Evolutionary conservation across 2,888 invertebrate genomes (phyloP).

Genomic region (Urechis unicinctus): DNA sequence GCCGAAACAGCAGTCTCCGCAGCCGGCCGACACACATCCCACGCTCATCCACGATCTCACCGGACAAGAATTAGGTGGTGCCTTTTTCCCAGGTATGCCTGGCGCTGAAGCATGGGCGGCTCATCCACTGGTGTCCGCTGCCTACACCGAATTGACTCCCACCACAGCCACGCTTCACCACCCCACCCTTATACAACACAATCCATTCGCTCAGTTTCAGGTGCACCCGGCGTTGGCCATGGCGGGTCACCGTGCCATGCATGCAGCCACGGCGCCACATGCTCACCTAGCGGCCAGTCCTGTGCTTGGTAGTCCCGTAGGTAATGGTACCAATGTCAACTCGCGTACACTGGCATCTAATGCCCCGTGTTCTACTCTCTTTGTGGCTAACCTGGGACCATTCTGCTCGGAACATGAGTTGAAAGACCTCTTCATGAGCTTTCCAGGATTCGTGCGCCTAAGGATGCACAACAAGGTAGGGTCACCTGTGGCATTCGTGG

Average conservation of each 20-base stretch:
- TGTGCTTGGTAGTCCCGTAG: constrained; percentile 81
- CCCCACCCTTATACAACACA: constrained; percentile 53
- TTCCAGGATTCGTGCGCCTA: constrained; percentile 96
- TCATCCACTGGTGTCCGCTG: constrained; percentile 58
- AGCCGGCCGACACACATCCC: no score
- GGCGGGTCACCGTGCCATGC: no score
- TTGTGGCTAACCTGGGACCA: constrained; percentile 96
- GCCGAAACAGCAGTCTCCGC: no score
- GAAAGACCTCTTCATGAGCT: constrained; percentile 96
- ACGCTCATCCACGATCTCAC: no score
- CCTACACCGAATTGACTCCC: constrained; percentile 57
- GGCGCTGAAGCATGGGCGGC: constrained; percentile 88
- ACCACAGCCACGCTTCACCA: no score
- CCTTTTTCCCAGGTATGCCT: no score
- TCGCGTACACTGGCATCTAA: no score
- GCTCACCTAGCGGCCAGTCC: no score
- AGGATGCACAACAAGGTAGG: constrained; percentile 75
- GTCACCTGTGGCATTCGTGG: constrained; percentile 95
- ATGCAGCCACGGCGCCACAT: constrained; percentile 68
- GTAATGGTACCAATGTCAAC: no score
- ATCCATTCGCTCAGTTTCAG: no score
- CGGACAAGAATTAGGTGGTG: constrained; percentile 72
- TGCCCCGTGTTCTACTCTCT: no score
- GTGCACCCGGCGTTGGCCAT: constrained; percentile 8
- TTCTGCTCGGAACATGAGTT: constrained; percentile 97